A percentile compares a stretch with the other conserved stretches of the same genome.
Conservation (phyloP, 2,113 vertebrate genomes). For the Serinus canaria region DNA sequence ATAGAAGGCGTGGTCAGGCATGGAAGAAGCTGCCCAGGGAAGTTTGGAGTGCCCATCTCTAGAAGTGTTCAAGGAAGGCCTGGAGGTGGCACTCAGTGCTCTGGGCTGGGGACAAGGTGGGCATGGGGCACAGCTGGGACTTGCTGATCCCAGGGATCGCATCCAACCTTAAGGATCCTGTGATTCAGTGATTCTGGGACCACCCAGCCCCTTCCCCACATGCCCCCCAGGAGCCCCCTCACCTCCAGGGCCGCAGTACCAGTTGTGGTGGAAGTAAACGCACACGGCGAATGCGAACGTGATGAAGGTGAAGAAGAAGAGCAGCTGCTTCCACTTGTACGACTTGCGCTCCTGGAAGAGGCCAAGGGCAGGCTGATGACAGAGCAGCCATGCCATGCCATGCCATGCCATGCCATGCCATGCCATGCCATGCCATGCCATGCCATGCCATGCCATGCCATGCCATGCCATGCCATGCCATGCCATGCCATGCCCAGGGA, state of each 20-base stretch:
- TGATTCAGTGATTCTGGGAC: neutral
- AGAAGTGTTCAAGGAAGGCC: neutral
- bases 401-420: neutral
- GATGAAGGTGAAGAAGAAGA: constrained; percentile 84
- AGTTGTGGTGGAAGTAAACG: constrained; percentile 91
- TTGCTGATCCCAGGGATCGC: neutral
- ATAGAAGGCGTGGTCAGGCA: no score
- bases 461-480: neutral
- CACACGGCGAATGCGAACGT: constrained; percentile 73
- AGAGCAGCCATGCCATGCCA: neutral
- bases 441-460: no score
- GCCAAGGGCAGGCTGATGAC: neutral
- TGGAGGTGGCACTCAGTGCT: neutral
- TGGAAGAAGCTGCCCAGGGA: neutral
- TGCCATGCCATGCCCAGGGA: neutral
- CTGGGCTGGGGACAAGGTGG: neutral
- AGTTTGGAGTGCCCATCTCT: neutral
- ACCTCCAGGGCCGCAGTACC: constrained; percentile 89
- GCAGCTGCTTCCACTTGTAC: constrained; percentile 83
- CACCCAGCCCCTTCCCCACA: neutral
- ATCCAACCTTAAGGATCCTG: fast-evolving
- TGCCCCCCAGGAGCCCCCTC: neutral
- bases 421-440: neutral
- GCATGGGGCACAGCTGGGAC: neutral
- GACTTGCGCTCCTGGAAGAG: constrained; percentile 84